Conservation (phyloP, 2,888 invertebrate species). For the Acanthosepion lycidas region DNA sequence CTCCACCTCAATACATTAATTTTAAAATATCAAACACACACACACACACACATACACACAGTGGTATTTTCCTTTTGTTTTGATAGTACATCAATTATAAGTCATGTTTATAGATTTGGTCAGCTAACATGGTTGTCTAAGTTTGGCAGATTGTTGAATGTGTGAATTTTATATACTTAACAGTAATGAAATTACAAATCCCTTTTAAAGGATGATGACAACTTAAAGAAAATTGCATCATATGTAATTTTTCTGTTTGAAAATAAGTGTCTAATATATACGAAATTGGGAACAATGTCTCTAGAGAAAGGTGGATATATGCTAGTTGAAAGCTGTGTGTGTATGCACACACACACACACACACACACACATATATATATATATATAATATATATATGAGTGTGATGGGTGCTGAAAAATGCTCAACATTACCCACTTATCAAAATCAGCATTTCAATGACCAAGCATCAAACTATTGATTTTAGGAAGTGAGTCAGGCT, state of each 20-base stretch:
- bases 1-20: neutral
- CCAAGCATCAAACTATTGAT: too few relatives aligned
- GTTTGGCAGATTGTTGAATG: neutral
- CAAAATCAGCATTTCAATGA: too few relatives aligned
- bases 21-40: neutral
- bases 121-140: neutral
- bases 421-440: too few relatives aligned
- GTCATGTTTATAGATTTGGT: neutral
- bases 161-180: constrained; percentile 6
- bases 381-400: neutral
- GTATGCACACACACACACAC: neutral
- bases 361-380: neutral
- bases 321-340: neutral
- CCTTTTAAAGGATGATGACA: neutral
- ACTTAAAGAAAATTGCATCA: neutral
- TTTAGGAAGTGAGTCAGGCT: too few relatives aligned
- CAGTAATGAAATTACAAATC: neutral
- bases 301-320: neutral
- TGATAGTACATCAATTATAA: neutral
- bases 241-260: neutral
- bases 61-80: neutral
- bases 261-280: neutral
- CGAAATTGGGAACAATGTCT: neutral
- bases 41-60: too few relatives aligned
- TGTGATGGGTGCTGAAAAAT: too few relatives aligned